Evolutionary conservation across 2,888 invertebrate genomes (phyloP).

Genomic region (Agrenia bidenticulata): DNA sequence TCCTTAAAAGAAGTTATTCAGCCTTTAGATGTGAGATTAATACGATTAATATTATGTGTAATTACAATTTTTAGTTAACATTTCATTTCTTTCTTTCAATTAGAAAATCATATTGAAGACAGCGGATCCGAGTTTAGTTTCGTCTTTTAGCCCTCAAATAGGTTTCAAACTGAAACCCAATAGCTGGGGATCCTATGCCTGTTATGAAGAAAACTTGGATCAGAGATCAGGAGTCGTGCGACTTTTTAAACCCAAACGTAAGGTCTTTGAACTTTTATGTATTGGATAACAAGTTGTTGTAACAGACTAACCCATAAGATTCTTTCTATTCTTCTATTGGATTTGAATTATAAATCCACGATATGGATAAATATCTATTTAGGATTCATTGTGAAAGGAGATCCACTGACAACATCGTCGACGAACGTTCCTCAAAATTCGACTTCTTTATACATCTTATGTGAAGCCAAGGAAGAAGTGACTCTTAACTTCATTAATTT

Average conservation of each 20-base stretch:
- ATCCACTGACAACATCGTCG: constrained; percentile 15
- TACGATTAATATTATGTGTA: background rate
- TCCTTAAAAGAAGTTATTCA: constrained; percentile 1
- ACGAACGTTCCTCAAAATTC: constrained; percentile 27
- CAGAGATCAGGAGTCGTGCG: constrained; percentile 30
- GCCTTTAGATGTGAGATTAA: constrained; percentile 1
- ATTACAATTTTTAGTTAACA: background rate
- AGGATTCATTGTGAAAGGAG: constrained; percentile 32
- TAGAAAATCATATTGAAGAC: background rate
- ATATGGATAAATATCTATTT: no score
- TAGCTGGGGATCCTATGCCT: constrained; percentile 28
- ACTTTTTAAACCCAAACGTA: constrained; percentile 34
- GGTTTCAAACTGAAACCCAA: constrained; percentile 31
- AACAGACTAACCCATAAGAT: no score
- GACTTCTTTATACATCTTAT: constrained; percentile 18
- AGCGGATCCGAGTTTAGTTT: background rate
- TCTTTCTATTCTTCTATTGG: background rate
- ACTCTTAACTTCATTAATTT: constrained; percentile 34
- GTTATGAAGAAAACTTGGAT: constrained; percentile 23
- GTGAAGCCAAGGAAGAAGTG: constrained; percentile 28
- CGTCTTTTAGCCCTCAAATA: constrained; percentile 20
- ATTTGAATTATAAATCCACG: background rate
- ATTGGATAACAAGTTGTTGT: no score
- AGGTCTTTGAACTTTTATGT: background rate
- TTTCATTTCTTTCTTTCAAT: background rate